These are phyloP conservation scores for Lamellibrachia satsuma DNA, from an alignment of 2,888 invertebrate species.

Conservation along the genomic window DNA sequence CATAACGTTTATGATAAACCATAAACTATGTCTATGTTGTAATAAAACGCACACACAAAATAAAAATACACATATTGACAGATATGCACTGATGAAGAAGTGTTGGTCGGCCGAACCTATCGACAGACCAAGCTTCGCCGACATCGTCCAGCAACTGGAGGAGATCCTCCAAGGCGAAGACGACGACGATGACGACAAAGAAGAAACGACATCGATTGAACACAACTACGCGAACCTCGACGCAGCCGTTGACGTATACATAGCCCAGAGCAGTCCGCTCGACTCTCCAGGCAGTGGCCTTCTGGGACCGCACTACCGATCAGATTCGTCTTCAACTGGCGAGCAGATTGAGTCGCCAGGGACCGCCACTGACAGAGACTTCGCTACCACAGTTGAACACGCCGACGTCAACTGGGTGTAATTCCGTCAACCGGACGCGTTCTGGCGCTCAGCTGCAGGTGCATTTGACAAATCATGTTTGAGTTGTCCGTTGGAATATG, in stretches of 20 bases:
- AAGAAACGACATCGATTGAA: background rate
- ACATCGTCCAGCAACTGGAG: slow-evolving; percentile 29
- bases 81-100: slow-evolving; percentile 27
- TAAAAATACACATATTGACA: slow-evolving; percentile 14
- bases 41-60: background rate
- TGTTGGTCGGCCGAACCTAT: slow-evolving; percentile 31
- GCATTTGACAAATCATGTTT: background rate
- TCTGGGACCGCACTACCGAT: background rate
- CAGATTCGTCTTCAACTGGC: background rate
- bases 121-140: slow-evolving; percentile 31
- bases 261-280: background rate
- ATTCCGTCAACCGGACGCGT: background rate
- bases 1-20: background rate
- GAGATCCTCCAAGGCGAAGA: slow-evolving; percentile 21
- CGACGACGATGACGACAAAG: slow-evolving; percentile 24
- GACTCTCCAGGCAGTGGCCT: background rate
- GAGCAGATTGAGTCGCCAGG: background rate
- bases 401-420: background rate
- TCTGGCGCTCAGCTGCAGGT: background rate
- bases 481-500: background rate
- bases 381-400: background rate
- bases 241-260: slow-evolving; percentile 25
- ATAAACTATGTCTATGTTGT: background rate
- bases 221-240: slow-evolving; percentile 32
- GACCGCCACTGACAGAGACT: background rate